Conservation (phyloP, 2,888 invertebrate species). For the Patella caerulea region DNA sequence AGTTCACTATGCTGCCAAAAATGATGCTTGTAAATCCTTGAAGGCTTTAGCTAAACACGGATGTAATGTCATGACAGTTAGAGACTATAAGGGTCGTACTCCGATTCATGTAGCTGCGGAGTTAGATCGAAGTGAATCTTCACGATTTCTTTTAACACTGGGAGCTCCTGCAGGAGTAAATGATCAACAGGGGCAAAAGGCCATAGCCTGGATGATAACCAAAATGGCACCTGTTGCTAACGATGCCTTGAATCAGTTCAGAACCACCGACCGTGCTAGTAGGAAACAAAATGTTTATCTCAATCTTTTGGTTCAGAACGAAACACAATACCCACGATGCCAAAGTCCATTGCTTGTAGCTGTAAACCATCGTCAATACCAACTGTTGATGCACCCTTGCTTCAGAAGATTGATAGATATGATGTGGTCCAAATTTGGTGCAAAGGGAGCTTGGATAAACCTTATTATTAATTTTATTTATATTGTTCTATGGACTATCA, state of each 20-base stretch:
- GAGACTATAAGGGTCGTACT: conserved; percentile 68
- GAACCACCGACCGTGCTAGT: conserved; percentile 65
- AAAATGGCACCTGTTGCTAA: conserved; percentile 70
- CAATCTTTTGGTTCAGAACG: conserved; percentile 57
- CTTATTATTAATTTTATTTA: conserved; percentile 64
- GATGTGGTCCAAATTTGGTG: conserved; percentile 64
- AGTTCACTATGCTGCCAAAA: conserved; percentile 68
- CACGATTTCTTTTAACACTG: conserved; percentile 59
- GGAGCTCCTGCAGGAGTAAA: conserved; percentile 61
- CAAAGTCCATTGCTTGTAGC: conserved; percentile 48
- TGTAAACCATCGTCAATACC: conserved; percentile 61
- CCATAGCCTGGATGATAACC: conserved; percentile 69
- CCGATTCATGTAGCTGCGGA: conserved; percentile 70
- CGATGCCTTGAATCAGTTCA: conserved; percentile 66
- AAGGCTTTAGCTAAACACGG: conserved; percentile 59
- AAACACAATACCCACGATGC: conserved; percentile 36
- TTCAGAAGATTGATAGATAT: conserved; percentile 49
- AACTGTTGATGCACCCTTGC: conserved; percentile 58
- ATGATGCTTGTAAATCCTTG: conserved; percentile 63
- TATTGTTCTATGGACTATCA: conserved; percentile 66
- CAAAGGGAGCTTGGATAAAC: conserved; percentile 59
- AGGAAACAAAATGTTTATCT: conserved; percentile 66
- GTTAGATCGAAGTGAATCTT: conserved; percentile 69
- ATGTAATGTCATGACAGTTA: conserved; percentile 58
- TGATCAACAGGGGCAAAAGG: conserved; percentile 61